Evolutionary conservation across 2,113 vertebrate genomes (phyloP).

Genomic region (Noctilio leporinus): DNA sequence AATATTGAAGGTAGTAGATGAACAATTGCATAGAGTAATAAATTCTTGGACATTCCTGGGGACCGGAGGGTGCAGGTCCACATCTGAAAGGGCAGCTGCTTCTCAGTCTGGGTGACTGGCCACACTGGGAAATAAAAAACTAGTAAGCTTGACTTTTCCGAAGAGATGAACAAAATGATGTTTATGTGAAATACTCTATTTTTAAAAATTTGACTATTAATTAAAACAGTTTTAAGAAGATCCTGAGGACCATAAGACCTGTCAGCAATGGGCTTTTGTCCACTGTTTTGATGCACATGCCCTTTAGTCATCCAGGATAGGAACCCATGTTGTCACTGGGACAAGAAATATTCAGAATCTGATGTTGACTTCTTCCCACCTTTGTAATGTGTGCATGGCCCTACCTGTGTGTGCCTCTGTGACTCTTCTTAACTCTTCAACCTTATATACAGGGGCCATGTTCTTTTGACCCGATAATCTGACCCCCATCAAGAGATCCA

Average conservation of each 20-base stretch:
- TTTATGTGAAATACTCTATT: not conserved
- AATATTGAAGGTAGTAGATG: not conserved
- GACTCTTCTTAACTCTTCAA: not conserved
- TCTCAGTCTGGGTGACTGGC: not conserved
- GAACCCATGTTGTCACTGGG: not conserved
- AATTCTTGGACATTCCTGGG: not conserved
- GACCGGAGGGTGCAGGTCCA: fast-evolving
- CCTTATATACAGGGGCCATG: too few species aligned
- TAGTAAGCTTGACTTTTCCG: not conserved
- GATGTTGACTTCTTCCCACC: not conserved
- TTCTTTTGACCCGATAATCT: not conserved
- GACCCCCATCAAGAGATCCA: not conserved
- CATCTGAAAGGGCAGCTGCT: not conserved
- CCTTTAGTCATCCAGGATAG: not conserved
- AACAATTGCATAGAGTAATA: not conserved
- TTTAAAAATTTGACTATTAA: not conserved
- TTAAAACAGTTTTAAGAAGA: not conserved
- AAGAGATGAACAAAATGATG: not conserved
- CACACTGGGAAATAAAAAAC: not conserved
- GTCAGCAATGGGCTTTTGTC: not conserved
- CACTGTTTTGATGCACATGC: not conserved
- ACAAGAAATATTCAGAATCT: not conserved
- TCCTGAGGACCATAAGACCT: not conserved
- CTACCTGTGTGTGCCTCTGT: not conserved
- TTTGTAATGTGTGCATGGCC: not conserved